Conservation (phyloP, 2,113 vertebrate species). For the Mustelus asterias region DNA sequence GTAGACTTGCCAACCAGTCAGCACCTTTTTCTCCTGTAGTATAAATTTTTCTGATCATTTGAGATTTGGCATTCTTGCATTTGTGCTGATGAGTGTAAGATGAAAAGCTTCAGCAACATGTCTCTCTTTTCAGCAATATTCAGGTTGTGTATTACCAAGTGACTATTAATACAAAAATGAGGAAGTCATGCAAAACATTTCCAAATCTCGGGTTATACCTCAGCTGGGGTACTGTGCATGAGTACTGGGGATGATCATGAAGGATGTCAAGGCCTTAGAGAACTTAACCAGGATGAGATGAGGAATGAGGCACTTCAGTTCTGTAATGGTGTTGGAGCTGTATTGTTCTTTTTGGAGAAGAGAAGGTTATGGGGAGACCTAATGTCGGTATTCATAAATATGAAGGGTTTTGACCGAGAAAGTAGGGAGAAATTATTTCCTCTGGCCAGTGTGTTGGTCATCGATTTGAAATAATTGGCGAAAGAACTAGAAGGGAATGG, state of each 20-base stretch:
- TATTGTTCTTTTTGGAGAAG: not conserved
- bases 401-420: not conserved
- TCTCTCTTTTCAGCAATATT: too few relatives aligned
- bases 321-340: not conserved
- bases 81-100: too few relatives aligned
- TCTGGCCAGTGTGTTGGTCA: not conserved
- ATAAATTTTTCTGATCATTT: too few relatives aligned
- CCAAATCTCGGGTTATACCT: not conserved
- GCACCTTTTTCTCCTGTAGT: too few relatives aligned
- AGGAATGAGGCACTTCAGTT: not conserved
- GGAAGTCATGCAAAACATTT: not conserved
- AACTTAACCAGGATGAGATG: not conserved
- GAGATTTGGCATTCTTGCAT: too few relatives aligned
- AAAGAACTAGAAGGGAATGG: not conserved
- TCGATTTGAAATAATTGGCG: too few relatives aligned
- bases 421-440: not conserved
- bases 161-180: too few relatives aligned
- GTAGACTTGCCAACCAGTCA: too few relatives aligned
- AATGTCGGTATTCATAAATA: not conserved
- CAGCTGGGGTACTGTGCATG: not conserved
- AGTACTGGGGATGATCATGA: not conserved
- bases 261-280: not conserved
- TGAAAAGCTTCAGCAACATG: too few relatives aligned
- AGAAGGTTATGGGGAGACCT: not conserved
- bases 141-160: too few relatives aligned